These are phyloP conservation scores for Salvator merianae DNA, from an alignment of 2,113 vertebrate species.

Conservation along the genomic window DNA sequence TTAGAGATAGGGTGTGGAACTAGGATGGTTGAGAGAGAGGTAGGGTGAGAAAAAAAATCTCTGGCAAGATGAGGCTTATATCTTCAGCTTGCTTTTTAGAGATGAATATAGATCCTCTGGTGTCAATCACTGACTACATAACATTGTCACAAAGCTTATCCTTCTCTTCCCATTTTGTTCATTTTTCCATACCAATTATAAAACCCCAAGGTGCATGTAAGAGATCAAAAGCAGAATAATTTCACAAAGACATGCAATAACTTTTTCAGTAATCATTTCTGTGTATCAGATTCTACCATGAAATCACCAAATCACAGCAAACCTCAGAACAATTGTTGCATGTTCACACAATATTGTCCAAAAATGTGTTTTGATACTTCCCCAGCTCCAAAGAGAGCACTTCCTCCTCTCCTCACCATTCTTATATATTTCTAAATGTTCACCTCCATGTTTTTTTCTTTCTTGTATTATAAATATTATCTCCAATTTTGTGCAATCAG, in stretches of 20 bases:
- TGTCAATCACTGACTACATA: not conserved
- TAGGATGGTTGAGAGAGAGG: not conserved
- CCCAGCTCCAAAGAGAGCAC: not conserved
- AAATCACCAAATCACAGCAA: not conserved
- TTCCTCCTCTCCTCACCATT: not conserved
- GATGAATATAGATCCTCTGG: not conserved
- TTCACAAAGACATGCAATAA: not conserved
- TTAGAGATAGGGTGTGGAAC: not conserved
- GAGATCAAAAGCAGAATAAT: not conserved
- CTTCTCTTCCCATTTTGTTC: not conserved
- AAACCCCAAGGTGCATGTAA: not conserved
- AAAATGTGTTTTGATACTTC: not conserved
- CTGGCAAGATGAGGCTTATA: not conserved
- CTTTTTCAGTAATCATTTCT: not conserved
- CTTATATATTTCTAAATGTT: not conserved
- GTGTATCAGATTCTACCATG: not conserved
- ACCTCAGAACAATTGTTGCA: not conserved
- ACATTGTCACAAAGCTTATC: not conserved
- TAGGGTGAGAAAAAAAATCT: not conserved
- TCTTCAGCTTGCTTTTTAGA: slow-evolving; percentile 1
- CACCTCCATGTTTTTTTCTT: not conserved
- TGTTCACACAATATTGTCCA: not conserved
- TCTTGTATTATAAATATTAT: not conserved
- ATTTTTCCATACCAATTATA: not conserved
- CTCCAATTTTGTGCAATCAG: not conserved